These are phyloP conservation scores for Scarus forsteni DNA, from an alignment of 2,797 vertebrate species.

Conservation along the genomic window DNA sequence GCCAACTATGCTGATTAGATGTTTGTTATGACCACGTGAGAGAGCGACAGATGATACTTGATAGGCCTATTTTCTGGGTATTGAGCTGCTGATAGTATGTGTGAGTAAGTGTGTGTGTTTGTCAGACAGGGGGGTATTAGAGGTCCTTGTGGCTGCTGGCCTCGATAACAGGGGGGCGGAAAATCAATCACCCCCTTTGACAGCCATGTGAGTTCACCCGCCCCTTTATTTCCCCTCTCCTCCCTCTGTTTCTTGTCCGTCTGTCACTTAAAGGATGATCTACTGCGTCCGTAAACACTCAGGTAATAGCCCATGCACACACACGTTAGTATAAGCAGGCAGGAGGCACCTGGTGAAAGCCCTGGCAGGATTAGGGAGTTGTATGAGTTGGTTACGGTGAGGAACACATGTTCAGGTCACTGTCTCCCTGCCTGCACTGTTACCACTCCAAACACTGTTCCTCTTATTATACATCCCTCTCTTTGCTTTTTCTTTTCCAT, in stretches of 20 bases:
- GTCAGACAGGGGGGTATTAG: conserved; percentile 44
- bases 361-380: conserved; percentile 73
- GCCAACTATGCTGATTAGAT: conserved; percentile 69
- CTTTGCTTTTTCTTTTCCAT: conserved; percentile 57
- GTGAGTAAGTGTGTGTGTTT: conserved; percentile 26
- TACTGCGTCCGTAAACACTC: conserved; percentile 16
- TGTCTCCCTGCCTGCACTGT: conserved; percentile 63
- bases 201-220: conserved; percentile 65
- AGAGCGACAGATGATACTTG: conserved; percentile 58
- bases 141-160: conserved; percentile 77
- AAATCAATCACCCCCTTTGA: conserved; percentile 86
- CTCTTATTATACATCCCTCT: conserved; percentile 62
- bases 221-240: conserved; percentile 36
- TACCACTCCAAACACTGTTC: conserved; percentile 67
- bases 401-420: conserved; percentile 80
- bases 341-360: conserved; percentile 67
- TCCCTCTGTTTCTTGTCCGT: conserved; percentile 31
- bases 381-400: conserved; percentile 68
- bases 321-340: conserved; percentile 20
- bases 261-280: conserved; percentile 47
- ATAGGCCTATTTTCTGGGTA: conserved; percentile 68
- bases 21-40: conserved; percentile 64
- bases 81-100: conserved; percentile 55
- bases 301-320: conserved; percentile 5
- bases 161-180: conserved; percentile 78